Evolutionary conservation across 2,888 invertebrate genomes (phyloP), one percentile per base, ranked within the genome.

Genomic region (Spisula solida): DNA sequence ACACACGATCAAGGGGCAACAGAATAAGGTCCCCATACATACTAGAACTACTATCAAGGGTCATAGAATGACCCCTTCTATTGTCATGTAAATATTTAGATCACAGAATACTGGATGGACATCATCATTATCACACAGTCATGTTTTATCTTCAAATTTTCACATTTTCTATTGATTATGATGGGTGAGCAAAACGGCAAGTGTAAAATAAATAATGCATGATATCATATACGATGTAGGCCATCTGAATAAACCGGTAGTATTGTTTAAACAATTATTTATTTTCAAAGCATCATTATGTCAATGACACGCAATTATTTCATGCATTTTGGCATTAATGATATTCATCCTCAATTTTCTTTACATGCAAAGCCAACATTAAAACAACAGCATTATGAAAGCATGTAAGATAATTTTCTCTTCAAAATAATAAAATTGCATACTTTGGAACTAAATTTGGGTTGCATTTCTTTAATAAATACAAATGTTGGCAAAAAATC

Each of bases 41-140:
- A 41, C 41, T 41, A 41, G 41, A 41, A 41, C 41, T 41, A 41
- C 41, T 5, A 41, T 41, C 41, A 41, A 41, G 41, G 41, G 41
- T 8, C 20, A 66, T 12, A 66, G 10, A 66, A 10, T 5, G 41
- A 25, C 60, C 60, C 60, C 60, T 66, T 56, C 20, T 56, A 51
- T 25, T 66, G 60, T 25, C 60, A 66, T 66, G 60, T 66, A 66
- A 66, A 66, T 66, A 25, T 66, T 66, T 66, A 41, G 25, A 66
- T 66, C 60, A 66, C 60, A 66, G 60, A 66, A 25, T 66, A 66
- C 60, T 66, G 60, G 60, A 66, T 66, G 60, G 60, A 66, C 25
- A 66, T 25, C 25, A 66, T 25, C 60, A 66, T 66, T 66, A 66
- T 66, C 60, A 66, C 60, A 66, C 25, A 10, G 25, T 25, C n/a